phyloP scores from a whole-genome alignment of 2,888 invertebrate species.

The Diarsia brunnea region DNA sequence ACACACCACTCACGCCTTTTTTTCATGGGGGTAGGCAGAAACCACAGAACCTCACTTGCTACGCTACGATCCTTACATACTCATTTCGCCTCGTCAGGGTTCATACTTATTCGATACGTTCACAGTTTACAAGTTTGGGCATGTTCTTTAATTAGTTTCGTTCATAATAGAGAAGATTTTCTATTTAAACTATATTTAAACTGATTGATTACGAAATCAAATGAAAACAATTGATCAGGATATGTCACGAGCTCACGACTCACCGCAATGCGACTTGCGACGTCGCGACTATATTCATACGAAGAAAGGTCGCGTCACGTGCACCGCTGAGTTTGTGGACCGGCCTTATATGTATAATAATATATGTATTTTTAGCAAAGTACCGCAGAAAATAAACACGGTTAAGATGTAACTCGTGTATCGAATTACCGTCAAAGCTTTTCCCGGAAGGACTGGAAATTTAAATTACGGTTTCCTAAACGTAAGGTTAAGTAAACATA shows the following conservation, averaged over 20 bases:
- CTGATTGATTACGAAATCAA: too few relatives aligned
- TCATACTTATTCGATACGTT: neutral
- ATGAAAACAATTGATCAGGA: too few relatives aligned
- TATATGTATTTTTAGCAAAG: neutral
- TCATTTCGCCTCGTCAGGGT: too few relatives aligned
- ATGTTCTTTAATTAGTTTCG: neutral
- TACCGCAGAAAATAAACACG: neutral
- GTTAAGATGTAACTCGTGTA: constrained; percentile 20
- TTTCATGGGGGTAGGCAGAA: too few relatives aligned
- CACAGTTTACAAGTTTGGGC: neutral
- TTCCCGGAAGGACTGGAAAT: constrained; percentile 2
- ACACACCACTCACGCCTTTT: too few relatives aligned
- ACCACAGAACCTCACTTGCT: too few relatives aligned
- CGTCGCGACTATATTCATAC: neutral
- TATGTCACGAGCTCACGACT: neutral
- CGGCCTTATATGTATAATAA: neutral
- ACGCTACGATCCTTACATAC: too few relatives aligned
- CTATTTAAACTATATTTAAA: neutral
- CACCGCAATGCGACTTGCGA: neutral
- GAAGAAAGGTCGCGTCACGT: neutral
- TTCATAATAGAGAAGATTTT: neutral
- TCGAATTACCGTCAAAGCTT: constrained; percentile 22
- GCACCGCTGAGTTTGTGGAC: neutral
- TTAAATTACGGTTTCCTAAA: constrained; percentile 4
- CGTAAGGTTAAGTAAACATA: neutral